Evolutionary conservation across 2,113 vertebrate species (phyloP), one percentile per base, ranked within the genome.

Genomic region (Aleadryas rufinucha): DNA sequence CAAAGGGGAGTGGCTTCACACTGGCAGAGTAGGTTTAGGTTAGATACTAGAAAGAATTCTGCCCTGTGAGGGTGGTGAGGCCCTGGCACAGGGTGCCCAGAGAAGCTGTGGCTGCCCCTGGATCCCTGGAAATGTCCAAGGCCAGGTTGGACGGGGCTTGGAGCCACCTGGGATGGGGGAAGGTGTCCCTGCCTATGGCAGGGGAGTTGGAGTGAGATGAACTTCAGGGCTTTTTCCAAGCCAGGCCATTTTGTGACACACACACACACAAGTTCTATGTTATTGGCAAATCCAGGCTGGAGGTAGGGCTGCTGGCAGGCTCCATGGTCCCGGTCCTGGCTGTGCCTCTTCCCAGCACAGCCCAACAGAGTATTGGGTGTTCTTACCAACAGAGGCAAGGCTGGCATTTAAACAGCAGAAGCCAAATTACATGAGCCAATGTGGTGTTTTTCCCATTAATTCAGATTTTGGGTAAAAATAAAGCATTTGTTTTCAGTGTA

Each of bases 241-340:
- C 41, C 54, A 49, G n/a, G 23, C 21, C 11, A 3, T 68, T 76
- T n/a, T 47, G 12, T 69, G 1, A 6, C 16, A 10, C 0, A 1
- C 16, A 10, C 16, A 10, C 26, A 18, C 6, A 23, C 0, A 1
- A 8, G 23, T 11, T 42, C 1, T 35, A 2, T 6, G 33, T 41
- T 26, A 17, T 13, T 26, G 15, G 59, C 11, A 44, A 49, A 52
- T 4, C 7, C 41, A 27, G 47, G 0, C 4, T 37, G 2, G 11
- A 47, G 28, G 37, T 2, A 24, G 61, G 9, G 17, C 42, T 92
- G 31, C 60, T 3, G 9, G 14, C 9, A 7, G 10, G 24, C 37
- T 61, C 71, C 0, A 2, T 8, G 72, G 20, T 27, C 66, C 52
- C 4, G 3, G 52, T 33, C 71, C 47, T 5, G 9, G 18, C 76